Conservation (phyloP, 1,140 invertebrate species). For the Ceratina japonica region DNA sequence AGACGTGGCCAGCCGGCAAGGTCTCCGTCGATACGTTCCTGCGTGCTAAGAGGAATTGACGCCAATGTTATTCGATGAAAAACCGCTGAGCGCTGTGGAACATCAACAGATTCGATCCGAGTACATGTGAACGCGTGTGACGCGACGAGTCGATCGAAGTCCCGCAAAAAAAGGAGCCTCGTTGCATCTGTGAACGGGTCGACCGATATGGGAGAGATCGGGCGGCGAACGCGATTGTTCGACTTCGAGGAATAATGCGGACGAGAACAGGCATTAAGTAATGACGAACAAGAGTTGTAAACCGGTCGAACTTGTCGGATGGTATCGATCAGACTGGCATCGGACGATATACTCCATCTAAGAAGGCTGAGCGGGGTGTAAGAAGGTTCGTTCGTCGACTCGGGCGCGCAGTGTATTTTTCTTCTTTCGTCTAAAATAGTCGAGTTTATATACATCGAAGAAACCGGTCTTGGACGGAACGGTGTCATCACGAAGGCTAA, state of each 20-base stretch:
- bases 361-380: constrained; percentile 17
- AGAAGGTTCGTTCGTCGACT: constrained; percentile 4
- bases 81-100: not conserved
- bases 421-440: not conserved
- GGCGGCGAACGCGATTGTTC: not conserved
- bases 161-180: not conserved
- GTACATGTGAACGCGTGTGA: not conserved
- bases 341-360: constrained; percentile 14
- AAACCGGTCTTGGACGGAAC: not conserved
- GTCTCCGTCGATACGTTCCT: constrained; percentile 37
- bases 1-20: constrained; percentile 18
- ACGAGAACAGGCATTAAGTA: not conserved
- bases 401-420: constrained; percentile 13
- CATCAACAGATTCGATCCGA: not conserved
- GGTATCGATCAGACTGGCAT: not conserved
- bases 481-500: not conserved
- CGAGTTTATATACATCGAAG: not conserved
- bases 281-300: not conserved
- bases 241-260: not conserved
- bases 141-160: not conserved
- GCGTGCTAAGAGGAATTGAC: constrained; percentile 41
- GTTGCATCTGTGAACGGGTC: not conserved
- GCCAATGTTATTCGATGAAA: constrained; percentile 24
- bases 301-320: not conserved
- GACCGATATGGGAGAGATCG: constrained; percentile 7